Conservation (phyloP, 2,888 invertebrate genomes). For the Cantharis flavilabris region DNA sequence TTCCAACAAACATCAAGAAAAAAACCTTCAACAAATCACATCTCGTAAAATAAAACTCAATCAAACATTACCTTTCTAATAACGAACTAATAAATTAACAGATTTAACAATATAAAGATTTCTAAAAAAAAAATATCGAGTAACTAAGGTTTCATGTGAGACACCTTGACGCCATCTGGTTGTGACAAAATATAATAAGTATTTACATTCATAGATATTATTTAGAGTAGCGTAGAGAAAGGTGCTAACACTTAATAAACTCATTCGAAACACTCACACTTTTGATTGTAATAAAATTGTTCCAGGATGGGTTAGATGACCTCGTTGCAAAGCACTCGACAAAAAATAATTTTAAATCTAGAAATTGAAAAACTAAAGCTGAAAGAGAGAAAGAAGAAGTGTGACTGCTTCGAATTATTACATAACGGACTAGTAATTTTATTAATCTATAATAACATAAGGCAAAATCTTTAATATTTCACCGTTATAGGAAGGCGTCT, state of each 20-base stretch:
- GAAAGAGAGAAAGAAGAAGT: neutral
- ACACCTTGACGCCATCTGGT: conserved; percentile 19
- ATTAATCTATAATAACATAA: conserved; percentile 92
- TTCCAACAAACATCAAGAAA: neutral
- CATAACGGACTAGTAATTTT: conserved; percentile 45
- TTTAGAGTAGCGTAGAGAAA: conserved; percentile 24
- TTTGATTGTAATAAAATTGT: neutral
- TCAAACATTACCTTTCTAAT: conserved; percentile 20
- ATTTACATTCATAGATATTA: conserved; percentile 9
- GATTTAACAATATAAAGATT: conserved; percentile 28
- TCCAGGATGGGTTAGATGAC: neutral
- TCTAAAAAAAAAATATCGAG: conserved; percentile 23
- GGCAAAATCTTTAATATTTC: conserved; percentile 90
- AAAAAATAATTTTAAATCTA: neutral
- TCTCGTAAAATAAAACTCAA: conserved; percentile 18
- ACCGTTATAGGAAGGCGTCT: conserved; percentile 73
- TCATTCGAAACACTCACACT: neutral
- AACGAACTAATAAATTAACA: conserved; percentile 32
- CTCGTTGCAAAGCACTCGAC: too few species aligned
- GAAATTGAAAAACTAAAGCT: neutral
- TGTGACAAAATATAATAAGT: conserved; percentile 27
- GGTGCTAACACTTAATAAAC: conserved; percentile 26
- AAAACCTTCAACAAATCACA: conserved; percentile 12
- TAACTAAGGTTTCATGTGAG: conserved; percentile 23
- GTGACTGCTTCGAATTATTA: conserved; percentile 19